Evolutionary conservation across 2,113 vertebrate species (phyloP).

Genomic region (Numenius arquata): DNA sequence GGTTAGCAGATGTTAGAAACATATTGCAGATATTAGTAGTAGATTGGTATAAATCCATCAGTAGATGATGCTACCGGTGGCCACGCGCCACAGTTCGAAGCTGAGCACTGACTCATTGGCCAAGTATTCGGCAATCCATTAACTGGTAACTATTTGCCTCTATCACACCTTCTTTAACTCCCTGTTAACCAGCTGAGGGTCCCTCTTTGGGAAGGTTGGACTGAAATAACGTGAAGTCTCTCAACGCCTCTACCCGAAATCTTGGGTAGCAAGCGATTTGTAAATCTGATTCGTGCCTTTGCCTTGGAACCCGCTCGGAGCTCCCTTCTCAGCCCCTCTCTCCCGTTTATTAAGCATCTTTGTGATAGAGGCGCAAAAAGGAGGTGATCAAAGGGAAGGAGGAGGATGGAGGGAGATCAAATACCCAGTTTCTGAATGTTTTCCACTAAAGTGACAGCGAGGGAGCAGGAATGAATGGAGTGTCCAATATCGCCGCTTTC

Average conservation of each 20-base stretch:
- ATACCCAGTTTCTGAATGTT: constrained; percentile 52
- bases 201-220: background rate
- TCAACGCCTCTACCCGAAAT: background rate
- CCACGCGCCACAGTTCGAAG: background rate
- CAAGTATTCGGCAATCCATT: background rate
- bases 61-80: constrained; percentile 22
- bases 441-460: constrained; percentile 31
- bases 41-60: constrained; percentile 55
- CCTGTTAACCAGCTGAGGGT: background rate
- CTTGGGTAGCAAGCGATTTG: background rate
- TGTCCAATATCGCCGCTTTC: background rate
- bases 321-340: background rate
- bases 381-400: constrained; percentile 44
- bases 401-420: constrained; percentile 35
- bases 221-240: background rate
- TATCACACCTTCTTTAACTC: background rate
- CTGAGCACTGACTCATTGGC: background rate
- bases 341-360: constrained; percentile 22
- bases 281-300: background rate
- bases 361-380: background rate
- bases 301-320: background rate
- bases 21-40: constrained; percentile 59
- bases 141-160: constrained; percentile 6
- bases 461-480: constrained; percentile 13
- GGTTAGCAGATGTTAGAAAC: constrained; percentile 59